Base-by-base conservation (phyloP, 2,797 vertebrate species). In the Acridotheres tristis region DNA sequence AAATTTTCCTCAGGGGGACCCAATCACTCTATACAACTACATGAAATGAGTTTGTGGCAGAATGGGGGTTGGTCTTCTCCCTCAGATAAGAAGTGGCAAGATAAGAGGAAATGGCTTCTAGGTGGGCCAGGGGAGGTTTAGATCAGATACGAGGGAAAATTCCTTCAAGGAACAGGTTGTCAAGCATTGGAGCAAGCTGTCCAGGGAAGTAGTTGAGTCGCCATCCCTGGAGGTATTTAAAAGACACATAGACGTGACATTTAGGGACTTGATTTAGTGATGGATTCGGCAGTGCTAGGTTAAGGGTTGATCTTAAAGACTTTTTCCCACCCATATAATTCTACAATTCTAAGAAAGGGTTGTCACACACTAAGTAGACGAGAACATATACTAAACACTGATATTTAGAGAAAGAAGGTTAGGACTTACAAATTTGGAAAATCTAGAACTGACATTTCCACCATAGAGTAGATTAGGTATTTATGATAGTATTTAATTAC, bases 11-110 rank as follows among this genome's bases (percentile, higher is more conserved):
- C 16, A 9, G 3, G 9, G 3, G 6, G 4, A 59, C 27, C 15
- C 34, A 15, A 9, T 32, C 2, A 2, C 30, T 25, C 22, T 40
- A 5, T 50, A 32, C 25, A 67, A 3, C 26, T 42, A 19, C 7
- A 10, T 45, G 27, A 66, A 55, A 48, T 25, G 25, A 77, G 23
- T 9, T 5, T 38, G 10, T 62, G 40, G 27, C 0, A 8, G 43
- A 36, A 5, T 32, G 10, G 15, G 5, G 4, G 5, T 30, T 0
- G 0, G 19, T 54, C 45, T 68, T 7, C 22, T 53, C 43, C 50
- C 36, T 58, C 15, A 51, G 3, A 17, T 43, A 53, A n/a, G 22
- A 45, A 51, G 50, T 8, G 9, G 34, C 10, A 93, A 18, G 9
- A 62, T 14, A 21, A 65, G 42, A 90, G 29, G 51, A 65, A 69